Conservation (phyloP, 2,888 invertebrate genomes). For the Sphinx pinastri region DNA sequence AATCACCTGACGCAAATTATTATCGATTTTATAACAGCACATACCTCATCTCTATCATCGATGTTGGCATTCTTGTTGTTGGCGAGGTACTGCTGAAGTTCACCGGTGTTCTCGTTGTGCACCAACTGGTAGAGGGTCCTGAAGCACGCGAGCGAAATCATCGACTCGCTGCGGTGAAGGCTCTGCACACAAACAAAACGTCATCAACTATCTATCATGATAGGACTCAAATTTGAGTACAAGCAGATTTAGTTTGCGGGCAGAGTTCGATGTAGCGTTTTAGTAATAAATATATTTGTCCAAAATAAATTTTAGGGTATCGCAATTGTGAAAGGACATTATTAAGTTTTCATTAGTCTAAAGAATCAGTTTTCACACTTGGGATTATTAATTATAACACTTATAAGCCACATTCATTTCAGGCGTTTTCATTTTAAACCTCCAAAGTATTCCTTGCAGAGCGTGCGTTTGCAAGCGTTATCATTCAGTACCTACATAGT, state of each 20-base stretch:
- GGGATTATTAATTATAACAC: no score
- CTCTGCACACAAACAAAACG: conserved; percentile 83
- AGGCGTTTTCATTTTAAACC: no score
- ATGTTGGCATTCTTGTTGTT: conserved; percentile 92
- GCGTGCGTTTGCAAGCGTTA: no score
- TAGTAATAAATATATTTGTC: no score
- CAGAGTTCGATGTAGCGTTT: neutral
- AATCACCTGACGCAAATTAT: neutral
- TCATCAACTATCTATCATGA: neutral
- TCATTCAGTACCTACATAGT: no score
- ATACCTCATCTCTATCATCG: conserved; percentile 95
- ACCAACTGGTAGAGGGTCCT: conserved; percentile 91
- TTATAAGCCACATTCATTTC: no score
- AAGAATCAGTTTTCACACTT: no score
- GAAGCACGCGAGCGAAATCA: conserved; percentile 93
- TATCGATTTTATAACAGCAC: conserved; percentile 30
- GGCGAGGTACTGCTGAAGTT: conserved; percentile 91
- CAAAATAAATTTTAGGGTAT: no score
- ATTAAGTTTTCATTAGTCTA: no score
- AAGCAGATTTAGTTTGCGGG: neutral
- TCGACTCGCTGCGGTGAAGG: conserved; percentile 94
- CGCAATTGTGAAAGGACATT: no score
- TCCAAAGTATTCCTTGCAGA: no score
- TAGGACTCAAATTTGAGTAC: neutral
- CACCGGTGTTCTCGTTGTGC: conserved; percentile 90